A percentile compares a stretch with the other conserved stretches of the same genome.
Evolutionary conservation across 2,888 invertebrate species (phyloP).

Genomic region (Frankliniella intonsa): DNA sequence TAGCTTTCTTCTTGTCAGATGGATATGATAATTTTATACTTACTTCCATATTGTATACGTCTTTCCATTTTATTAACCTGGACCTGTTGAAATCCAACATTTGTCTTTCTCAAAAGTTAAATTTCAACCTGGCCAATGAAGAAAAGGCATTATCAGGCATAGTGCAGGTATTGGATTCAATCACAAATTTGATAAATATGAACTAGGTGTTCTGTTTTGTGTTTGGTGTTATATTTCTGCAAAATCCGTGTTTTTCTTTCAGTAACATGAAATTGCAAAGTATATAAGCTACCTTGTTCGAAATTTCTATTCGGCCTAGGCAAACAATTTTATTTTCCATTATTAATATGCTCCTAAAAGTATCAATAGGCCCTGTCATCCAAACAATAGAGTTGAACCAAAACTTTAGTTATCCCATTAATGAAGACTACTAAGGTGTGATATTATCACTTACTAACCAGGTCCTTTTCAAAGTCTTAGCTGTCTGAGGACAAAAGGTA

Average conservation of each 20-base stretch:
- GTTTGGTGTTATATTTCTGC: not conserved
- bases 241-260: not conserved
- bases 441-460: not conserved
- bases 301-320: no score
- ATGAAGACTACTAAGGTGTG: not conserved
- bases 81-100: not conserved
- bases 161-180: not conserved
- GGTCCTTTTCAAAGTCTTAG: not conserved
- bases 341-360: no score
- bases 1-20: slow-evolving; percentile 21
- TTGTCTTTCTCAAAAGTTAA: not conserved
- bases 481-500: no score
- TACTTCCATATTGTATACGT: slow-evolving; percentile 7
- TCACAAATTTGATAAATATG: not conserved
- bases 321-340: no score
- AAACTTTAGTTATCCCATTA: not conserved
- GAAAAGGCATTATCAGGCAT: no score
- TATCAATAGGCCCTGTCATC: no score
- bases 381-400: no score
- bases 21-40: slow-evolving; percentile 19
- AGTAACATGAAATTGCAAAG: no score
- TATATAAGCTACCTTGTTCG: no score
- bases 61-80: slow-evolving; percentile 18
- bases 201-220: no score
- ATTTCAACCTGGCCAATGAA: not conserved